phyloP scores from a whole-genome alignment of 1,140 invertebrate species.

The Asbolus verrucosus region DNA sequence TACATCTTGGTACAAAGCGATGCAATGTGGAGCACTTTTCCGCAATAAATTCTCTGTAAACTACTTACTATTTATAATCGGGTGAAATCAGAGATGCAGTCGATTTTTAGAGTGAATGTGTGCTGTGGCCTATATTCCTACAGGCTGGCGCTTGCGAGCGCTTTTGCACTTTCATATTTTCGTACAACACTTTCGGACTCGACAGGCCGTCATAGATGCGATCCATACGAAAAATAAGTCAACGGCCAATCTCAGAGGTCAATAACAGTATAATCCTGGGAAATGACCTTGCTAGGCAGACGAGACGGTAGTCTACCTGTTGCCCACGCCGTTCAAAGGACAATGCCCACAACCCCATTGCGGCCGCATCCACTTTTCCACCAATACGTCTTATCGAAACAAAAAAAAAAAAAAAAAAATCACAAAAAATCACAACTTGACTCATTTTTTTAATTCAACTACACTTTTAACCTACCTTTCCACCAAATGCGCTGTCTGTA shows the following conservation, averaged over 20 bases:
- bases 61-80: conserved; percentile 58
- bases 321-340: conserved; percentile 44
- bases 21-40: conserved; percentile 56
- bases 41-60: conserved; percentile 53
- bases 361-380: conserved; percentile 28
- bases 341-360: conserved; percentile 47
- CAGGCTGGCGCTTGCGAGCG: conserved; percentile 42
- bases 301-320: conserved; percentile 52
- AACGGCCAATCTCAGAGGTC: conserved; percentile 42
- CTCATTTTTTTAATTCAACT: no score
- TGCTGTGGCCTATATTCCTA: conserved; percentile 57
- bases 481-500: no score
- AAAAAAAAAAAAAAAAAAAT: no score
- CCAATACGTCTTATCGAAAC: neutral
- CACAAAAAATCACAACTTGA: no score
- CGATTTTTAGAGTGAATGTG: conserved; percentile 56
- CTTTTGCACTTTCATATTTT: conserved; percentile 56
- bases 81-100: conserved; percentile 56
- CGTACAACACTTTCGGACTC: conserved; percentile 22
- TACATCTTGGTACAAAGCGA: conserved; percentile 15
- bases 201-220: neutral
- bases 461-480: no score
- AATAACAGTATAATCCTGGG: conserved; percentile 51
- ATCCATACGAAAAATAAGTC: conserved; percentile 19
- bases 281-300: conserved; percentile 53